Conservation (phyloP, 2,113 vertebrate genomes). For the Isurus oxyrinchus region DNA sequence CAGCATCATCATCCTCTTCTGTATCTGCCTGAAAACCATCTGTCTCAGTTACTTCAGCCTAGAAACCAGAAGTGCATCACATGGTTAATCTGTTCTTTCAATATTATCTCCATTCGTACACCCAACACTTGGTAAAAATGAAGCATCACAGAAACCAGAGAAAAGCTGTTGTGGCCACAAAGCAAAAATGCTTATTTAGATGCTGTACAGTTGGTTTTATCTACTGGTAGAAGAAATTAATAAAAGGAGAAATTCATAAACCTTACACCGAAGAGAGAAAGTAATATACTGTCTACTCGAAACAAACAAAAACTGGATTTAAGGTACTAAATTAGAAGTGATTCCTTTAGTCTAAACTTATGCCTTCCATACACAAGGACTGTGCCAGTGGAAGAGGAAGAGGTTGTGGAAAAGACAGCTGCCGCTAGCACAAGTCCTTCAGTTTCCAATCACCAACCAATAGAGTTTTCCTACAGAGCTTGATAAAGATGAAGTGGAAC, state of each 20-base stretch:
- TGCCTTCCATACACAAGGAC: neutral
- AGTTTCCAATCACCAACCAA: neutral
- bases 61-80: neutral
- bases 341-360: too few relatives aligned
- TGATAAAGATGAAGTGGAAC: neutral
- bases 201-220: neutral
- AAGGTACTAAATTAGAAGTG: too few relatives aligned
- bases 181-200: neutral
- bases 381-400: neutral
- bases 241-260: neutral
- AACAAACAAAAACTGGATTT: too few relatives aligned
- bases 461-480: neutral
- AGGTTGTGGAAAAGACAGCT: neutral
- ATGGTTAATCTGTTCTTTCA: neutral
- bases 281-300: too few relatives aligned
- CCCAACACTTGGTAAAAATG: neutral
- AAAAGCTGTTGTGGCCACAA: neutral
- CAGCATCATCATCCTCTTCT: constrained; percentile 72
- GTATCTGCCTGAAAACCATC: constrained; percentile 96
- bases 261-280: too few relatives aligned
- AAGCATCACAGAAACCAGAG: neutral
- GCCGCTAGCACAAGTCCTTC: neutral
- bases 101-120: too few relatives aligned
- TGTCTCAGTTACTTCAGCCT: constrained; percentile 63
- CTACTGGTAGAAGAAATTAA: neutral